phyloP scores from a whole-genome alignment of 1,140 invertebrate species.

The Drosophila bipectinata region DNA sequence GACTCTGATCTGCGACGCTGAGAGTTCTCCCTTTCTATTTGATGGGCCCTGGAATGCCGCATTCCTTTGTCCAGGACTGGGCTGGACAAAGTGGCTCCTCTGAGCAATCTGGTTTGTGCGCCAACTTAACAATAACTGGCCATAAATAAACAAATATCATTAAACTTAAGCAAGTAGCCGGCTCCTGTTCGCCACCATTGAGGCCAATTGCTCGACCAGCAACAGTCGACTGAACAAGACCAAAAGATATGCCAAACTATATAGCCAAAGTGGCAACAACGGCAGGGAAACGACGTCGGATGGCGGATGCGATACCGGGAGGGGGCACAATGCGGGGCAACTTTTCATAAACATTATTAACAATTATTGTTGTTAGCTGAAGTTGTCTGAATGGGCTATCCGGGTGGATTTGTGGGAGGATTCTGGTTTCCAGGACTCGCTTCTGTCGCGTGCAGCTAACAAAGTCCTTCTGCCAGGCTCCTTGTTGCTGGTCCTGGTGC shows the following conservation, averaged over 20 bases:
- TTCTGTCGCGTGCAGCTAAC: conserved; percentile 7
- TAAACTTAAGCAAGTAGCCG: conserved; percentile 66
- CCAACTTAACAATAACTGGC: conserved; percentile 53
- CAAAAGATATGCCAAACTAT: conserved; percentile 71
- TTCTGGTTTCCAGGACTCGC: conserved; percentile 3
- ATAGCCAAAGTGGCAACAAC: conserved; percentile 52
- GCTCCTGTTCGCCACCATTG: conserved; percentile 50
- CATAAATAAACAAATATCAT: conserved; percentile 79
- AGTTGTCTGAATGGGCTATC: conserved; percentile 56
- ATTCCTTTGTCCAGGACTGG: conserved; percentile 11
- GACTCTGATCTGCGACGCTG: conserved; percentile 18
- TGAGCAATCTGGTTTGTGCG: conserved; percentile 38
- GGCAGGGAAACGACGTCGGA: conserved; percentile 26
- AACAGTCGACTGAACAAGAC: conserved; percentile 71
- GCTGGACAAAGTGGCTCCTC: conserved; percentile 4
- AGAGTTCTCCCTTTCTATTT: conserved; percentile 5
- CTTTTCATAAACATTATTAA: conserved; percentile 82
- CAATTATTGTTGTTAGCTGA: conserved; percentile 81
- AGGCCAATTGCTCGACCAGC: conserved; percentile 69
- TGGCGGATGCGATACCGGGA: conserved; percentile 24
- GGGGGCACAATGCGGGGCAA: conserved; percentile 34
- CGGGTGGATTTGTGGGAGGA: conserved; percentile 19
- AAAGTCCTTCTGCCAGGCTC: conserved; percentile 15
- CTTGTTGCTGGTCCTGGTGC: conserved; percentile 52
- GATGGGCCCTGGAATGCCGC: conserved; percentile 6